Evolutionary conservation across 2,888 invertebrate species (phyloP).

Genomic region (Andrena praecox): DNA sequence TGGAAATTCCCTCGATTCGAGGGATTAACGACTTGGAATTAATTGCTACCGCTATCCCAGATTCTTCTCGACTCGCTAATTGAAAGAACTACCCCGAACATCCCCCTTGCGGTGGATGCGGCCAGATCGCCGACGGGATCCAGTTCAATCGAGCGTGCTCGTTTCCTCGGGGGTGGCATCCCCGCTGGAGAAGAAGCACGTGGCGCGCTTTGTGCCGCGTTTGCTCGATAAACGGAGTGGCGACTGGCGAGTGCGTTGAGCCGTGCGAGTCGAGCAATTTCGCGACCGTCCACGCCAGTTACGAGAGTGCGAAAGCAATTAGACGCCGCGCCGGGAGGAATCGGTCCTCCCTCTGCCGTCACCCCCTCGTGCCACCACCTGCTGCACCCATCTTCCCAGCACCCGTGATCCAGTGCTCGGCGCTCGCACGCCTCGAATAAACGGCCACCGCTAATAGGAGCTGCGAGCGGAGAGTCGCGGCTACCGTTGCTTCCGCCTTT

Average conservation of each 20-base stretch:
- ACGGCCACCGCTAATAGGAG: constrained; percentile 39
- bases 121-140: constrained; percentile 19
- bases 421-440: constrained; percentile 4
- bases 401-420: not conserved
- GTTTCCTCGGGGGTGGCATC: constrained; percentile 28
- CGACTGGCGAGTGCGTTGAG: constrained; percentile 36
- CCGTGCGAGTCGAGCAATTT: constrained; percentile 49
- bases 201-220: constrained; percentile 52
- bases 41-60: too few species aligned
- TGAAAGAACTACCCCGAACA: not conserved
- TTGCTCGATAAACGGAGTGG: constrained; percentile 45
- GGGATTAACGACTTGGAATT: not conserved
- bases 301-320: constrained; percentile 60
- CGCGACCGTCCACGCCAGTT: constrained; percentile 42
- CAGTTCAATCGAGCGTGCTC: constrained; percentile 35
- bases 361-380: constrained; percentile 11
- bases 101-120: constrained; percentile 20
- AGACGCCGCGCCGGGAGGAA: constrained; percentile 51
- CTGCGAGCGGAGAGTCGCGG: not conserved
- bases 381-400: not conserved
- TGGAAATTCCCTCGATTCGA: not conserved
- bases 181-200: constrained; percentile 39
- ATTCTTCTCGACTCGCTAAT: too few species aligned
- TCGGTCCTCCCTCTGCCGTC: constrained; percentile 25
- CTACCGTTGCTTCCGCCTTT: constrained; percentile 18